These are phyloP conservation scores for Shargacucullia verbasci DNA, from an alignment of 2,888 invertebrate genomes.

Conservation along the genomic window DNA sequence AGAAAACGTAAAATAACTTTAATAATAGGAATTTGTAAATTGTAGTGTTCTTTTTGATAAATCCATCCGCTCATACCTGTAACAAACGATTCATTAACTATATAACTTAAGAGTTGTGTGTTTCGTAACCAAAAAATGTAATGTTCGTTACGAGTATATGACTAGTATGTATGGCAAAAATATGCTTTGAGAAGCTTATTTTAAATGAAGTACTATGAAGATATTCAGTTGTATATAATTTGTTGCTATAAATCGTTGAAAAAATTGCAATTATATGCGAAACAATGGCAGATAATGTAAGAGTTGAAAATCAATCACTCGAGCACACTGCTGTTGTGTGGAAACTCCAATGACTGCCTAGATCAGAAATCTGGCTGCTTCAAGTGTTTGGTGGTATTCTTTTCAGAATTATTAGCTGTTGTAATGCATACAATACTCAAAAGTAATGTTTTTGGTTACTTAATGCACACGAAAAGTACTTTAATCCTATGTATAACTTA, in stretches of 20 bases:
- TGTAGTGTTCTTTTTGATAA: constrained; percentile 82
- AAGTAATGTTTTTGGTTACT: constrained; percentile 58
- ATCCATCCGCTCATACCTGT: constrained; percentile 82
- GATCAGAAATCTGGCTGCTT: not conserved
- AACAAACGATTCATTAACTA: constrained; percentile 63
- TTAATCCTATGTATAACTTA: constrained; percentile 50
- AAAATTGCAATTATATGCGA: no score
- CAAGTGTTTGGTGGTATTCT: not conserved
- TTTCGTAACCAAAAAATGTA: constrained; percentile 45
- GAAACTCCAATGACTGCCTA: not conserved
- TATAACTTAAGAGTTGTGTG: constrained; percentile 56
- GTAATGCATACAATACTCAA: constrained; percentile 26
- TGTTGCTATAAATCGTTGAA: no score
- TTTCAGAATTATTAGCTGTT: constrained; percentile 1
- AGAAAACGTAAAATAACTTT: constrained; percentile 76
- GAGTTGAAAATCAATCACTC: no score
- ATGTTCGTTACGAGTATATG: constrained; percentile 27
- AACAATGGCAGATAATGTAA: no score
- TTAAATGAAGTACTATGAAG: no score
- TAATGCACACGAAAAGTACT: constrained; percentile 53
- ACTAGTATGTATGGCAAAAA: constrained; percentile 20
- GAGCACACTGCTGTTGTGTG: no score
- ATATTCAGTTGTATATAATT: no score
- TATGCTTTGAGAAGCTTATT: no score
- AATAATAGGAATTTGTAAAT: constrained; percentile 78